Conservation (phyloP, 2,797 vertebrate species). For the Thripadectes ignobilis region DNA sequence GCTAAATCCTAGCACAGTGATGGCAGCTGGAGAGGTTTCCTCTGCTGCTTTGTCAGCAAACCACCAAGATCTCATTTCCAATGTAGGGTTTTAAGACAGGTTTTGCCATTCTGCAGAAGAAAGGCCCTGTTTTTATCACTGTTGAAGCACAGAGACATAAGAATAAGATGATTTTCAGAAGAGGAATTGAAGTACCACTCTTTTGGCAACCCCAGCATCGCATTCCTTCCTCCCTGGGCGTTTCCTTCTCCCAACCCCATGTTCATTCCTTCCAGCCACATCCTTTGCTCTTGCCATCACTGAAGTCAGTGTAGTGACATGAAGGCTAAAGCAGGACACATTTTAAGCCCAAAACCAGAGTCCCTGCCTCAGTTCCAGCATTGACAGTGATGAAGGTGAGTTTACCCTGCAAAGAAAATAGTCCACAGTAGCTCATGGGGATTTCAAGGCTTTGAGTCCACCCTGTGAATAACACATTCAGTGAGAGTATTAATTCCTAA, state of each 20-base stretch:
- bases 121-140: background rate
- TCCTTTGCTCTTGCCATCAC: background rate
- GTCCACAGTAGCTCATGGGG: background rate
- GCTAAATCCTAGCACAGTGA: background rate
- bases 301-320: background rate
- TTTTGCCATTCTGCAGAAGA: background rate
- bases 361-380: background rate
- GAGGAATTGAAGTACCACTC: background rate
- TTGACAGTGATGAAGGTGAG: background rate
- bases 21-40: background rate
- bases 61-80: background rate
- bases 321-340: background rate
- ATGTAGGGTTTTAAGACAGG: background rate
- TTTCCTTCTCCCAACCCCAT: background rate
- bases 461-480: background rate
- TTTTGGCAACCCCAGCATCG: background rate
- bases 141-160: accelerated
- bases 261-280: background rate
- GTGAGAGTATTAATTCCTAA: background rate
- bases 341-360: background rate
- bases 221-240: background rate
- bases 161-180: background rate
- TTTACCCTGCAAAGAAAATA: background rate
- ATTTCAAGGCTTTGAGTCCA: background rate
- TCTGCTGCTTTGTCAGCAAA: background rate